phyloP scores from a whole-genome alignment of 2,113 vertebrate species.

The Ptychochromis oligacanthus region DNA sequence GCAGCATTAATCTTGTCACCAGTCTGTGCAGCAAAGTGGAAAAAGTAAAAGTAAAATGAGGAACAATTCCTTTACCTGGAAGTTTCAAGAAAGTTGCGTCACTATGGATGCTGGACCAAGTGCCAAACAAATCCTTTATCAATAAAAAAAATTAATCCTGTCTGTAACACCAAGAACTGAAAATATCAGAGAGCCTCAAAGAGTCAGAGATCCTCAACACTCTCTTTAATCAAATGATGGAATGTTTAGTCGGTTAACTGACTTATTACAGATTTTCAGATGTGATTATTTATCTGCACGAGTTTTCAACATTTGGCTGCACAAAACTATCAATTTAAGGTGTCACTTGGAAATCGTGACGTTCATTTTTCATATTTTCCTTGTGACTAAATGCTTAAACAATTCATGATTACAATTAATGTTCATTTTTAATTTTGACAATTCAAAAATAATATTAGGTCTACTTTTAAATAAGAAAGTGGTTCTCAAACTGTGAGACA shows the following conservation, averaged over 20 bases:
- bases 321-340: fast-evolving
- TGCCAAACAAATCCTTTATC: neutral
- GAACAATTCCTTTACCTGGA: neutral
- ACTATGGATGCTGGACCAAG: neutral
- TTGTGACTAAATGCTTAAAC: neutral
- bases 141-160: neutral
- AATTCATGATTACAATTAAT: too few species aligned
- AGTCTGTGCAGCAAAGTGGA: neutral
- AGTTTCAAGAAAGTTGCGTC: slow-evolving; percentile 2
- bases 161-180: neutral
- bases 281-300: neutral
- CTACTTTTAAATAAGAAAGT: too few species aligned
- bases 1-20: neutral
- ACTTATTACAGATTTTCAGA: neutral
- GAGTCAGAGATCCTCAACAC: neutral
- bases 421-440: too few species aligned
- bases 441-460: too few species aligned
- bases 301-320: neutral
- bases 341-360: neutral
- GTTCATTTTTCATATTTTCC: neutral
- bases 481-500: too few species aligned
- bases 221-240: neutral
- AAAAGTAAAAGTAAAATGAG: neutral
- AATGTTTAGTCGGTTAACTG: neutral
- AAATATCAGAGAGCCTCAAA: neutral